A percentile compares a stretch with the other conserved stretches of the same genome.
phyloP scores from a whole-genome alignment of 2,113 vertebrate species.

The Tachysurus vachellii region DNA sequence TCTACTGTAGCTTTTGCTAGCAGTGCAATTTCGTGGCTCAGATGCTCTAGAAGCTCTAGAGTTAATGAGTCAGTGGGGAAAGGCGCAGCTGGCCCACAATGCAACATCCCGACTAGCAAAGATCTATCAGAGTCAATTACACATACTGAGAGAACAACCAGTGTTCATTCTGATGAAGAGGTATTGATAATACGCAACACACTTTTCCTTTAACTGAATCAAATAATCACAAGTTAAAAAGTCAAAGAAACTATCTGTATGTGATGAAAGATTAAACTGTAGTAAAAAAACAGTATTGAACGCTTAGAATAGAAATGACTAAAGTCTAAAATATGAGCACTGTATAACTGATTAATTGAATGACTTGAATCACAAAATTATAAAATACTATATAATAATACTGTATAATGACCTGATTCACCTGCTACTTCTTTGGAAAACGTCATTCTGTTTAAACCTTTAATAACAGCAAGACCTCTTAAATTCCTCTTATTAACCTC shows the following conservation, averaged over 20 bases:
- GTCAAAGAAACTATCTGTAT: background rate
- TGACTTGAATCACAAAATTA: background rate
- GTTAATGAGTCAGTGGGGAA: constrained; percentile 70
- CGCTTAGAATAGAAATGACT: background rate
- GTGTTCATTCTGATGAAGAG: background rate
- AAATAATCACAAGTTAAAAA: background rate
- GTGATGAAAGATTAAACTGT: background rate
- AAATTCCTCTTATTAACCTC: background rate
- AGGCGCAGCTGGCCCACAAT: constrained; percentile 61
- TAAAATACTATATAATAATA: background rate
- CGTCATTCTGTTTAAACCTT: background rate
- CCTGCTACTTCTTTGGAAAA: background rate
- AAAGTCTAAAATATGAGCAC: background rate
- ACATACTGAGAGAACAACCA: constrained; percentile 60
- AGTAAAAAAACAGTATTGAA: background rate
- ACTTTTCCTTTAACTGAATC: background rate
- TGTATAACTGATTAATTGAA: background rate
- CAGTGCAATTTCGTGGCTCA: constrained; percentile 54
- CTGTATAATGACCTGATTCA: background rate
- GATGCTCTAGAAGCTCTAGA: constrained; percentile 34
- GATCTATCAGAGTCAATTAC: constrained; percentile 59
- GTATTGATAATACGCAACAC: background rate
- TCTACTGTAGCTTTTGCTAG: constrained; percentile 56
- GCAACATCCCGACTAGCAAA: constrained; percentile 61
- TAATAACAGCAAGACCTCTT: background rate